Conservation (phyloP, 1,140 invertebrate genomes). For the Drosophila ercepeae region DNA sequence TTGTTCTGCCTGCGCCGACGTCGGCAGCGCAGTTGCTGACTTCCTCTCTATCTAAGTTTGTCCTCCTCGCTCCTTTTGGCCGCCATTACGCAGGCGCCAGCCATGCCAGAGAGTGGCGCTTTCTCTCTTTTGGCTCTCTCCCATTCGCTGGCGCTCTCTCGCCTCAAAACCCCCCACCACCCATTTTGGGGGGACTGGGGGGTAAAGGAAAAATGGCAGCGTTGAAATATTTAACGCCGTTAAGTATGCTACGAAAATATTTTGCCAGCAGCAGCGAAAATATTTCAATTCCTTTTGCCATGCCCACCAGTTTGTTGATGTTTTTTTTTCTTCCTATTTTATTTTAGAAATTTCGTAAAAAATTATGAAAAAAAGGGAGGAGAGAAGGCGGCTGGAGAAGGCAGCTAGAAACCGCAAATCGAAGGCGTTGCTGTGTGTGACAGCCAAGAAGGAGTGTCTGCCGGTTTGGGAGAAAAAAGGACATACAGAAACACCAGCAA, state of each 20-base stretch:
- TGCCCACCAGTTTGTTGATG: not conserved
- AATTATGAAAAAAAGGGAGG: not conserved
- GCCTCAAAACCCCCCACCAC: not conserved
- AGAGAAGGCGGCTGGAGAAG: not conserved
- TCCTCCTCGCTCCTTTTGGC: not conserved
- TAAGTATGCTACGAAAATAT: constrained; percentile 78
- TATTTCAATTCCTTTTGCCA: not conserved
- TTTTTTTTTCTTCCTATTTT: too few species aligned
- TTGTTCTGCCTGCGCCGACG: constrained; percentile 42
- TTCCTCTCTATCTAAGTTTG: constrained; percentile 19
- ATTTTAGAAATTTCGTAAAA: not conserved
- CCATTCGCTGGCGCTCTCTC: constrained; percentile 25
- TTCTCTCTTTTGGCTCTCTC: constrained; percentile 22
- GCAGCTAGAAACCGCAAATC: not conserved
- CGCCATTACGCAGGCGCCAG: constrained; percentile 58
- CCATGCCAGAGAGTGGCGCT: constrained; percentile 28
- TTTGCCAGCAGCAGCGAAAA: constrained; percentile 24
- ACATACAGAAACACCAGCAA: not conserved
- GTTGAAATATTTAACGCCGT: constrained; percentile 79
- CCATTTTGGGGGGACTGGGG: constrained; percentile 5
- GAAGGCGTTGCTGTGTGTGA: constrained; percentile 70
- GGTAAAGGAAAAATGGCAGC: constrained; percentile 59
- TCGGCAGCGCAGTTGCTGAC: constrained; percentile 25
- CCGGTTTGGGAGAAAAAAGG: not conserved
- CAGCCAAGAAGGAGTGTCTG: constrained; percentile 32